phyloP scores from a whole-genome alignment of 2,888 invertebrate genomes.

The Achlya flavicornis region DNA sequence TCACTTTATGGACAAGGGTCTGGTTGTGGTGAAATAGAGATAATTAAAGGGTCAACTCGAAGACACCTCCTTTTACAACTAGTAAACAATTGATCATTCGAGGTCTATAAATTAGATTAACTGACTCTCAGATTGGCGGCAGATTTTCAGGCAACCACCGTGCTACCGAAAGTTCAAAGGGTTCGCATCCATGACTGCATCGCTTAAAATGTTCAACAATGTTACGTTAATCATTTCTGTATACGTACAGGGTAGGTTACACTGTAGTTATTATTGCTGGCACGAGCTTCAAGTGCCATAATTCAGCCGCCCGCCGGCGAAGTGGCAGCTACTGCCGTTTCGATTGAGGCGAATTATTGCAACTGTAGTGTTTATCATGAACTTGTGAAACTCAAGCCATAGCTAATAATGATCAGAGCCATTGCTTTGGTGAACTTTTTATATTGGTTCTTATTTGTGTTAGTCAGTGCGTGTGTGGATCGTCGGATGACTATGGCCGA shows the following conservation, averaged over 20 bases:
- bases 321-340: background rate
- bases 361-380: background rate
- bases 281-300: background rate
- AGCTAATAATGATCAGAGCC: background rate
- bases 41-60: background rate
- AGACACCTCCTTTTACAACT: background rate
- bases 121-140: no score
- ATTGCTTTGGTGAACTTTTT: background rate
- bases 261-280: background rate
- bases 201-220: background rate
- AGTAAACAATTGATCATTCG: background rate
- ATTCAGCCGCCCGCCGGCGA: background rate
- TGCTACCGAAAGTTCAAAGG: no score
- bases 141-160: no score
- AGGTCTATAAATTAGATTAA: background rate
- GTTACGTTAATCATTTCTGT: background rate
- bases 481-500: background rate
- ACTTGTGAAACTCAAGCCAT: background rate
- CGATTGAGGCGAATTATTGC: background rate
- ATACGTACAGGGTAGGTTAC: background rate
- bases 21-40: background rate
- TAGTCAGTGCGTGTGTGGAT: background rate
- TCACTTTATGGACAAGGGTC: constrained; percentile 3
- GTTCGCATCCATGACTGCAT: no score
- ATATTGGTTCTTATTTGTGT: no score